Conservation (phyloP, 2,888 invertebrate species). For the Leptothorax acervorum region DNA sequence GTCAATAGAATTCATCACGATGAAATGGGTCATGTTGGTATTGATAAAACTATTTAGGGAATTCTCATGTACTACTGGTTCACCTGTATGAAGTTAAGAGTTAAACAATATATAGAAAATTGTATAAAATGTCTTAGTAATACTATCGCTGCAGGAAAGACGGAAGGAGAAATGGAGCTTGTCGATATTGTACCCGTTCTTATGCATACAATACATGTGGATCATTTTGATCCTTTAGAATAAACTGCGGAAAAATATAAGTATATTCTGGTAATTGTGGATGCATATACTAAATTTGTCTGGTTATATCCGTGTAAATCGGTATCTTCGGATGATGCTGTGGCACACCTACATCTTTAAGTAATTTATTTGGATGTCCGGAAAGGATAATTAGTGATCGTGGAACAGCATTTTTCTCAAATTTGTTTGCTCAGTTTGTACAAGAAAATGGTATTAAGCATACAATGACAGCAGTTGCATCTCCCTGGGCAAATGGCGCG, state of each 20-base stretch:
- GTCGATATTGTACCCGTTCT: background rate
- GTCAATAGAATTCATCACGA: background rate
- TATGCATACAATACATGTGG: background rate
- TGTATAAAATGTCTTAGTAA: slow-evolving; percentile 19
- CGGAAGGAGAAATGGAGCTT: background rate
- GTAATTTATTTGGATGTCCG: background rate
- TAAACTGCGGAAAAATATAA: background rate
- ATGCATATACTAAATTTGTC: background rate
- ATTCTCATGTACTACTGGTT: slow-evolving; percentile 1
- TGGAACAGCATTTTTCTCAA: slow-evolving; percentile 11
- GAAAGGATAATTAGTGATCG: slow-evolving; percentile 8
- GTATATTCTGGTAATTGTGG: background rate
- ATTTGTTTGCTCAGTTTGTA: no score
- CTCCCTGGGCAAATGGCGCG: no score
- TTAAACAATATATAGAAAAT: background rate
- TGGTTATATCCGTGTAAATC: background rate
- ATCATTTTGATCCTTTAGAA: slow-evolving; percentile 7
- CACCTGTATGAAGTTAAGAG: background rate
- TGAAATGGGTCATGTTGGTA: background rate
- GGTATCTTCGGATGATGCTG: no score
- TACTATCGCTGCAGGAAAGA: background rate
- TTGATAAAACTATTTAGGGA: background rate
- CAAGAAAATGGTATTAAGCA: no score
- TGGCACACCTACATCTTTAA: background rate
- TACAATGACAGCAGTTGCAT: no score